Percentiles rank a stretch among this genome's conserved stretches.
Conservation (phyloP, 2,113 vertebrate species). For the Holacanthus passer region DNA sequence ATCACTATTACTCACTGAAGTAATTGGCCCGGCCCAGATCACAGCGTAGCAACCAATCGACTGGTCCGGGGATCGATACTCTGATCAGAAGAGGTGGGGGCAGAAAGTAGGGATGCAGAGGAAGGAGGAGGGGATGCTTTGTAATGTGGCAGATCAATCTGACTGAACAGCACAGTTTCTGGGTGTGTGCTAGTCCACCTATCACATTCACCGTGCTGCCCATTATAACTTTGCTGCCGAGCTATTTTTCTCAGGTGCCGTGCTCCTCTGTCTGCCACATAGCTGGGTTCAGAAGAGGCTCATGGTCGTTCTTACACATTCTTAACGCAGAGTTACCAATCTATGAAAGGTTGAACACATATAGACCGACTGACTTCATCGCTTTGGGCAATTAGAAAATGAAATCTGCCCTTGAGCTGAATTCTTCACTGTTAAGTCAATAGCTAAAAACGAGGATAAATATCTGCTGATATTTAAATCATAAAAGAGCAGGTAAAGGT, state of each 20-base stretch:
- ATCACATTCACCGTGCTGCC: constrained; percentile 40
- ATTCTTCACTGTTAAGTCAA: neutral
- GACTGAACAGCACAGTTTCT: constrained; percentile 82
- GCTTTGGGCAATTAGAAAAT: neutral
- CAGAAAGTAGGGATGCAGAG: constrained; percentile 86
- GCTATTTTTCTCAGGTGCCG: constrained; percentile 5
- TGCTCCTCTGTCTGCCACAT: neutral
- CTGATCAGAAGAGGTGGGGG: constrained; percentile 92
- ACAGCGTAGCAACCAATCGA: constrained; percentile 96
- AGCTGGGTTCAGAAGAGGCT: neutral
- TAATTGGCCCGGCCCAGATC: constrained; percentile 99
- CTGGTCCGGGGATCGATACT: constrained; percentile 92
- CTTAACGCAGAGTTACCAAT: too few relatives aligned
- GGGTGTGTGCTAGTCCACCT: constrained; percentile 83
- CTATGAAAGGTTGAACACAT: neutral
- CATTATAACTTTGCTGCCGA: constrained; percentile 18
- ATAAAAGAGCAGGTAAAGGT: neutral
- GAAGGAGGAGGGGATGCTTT: constrained; percentile 70
- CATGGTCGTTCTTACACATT: neutral
- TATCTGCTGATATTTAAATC: neutral
- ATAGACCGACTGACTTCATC: neutral
- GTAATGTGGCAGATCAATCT: constrained; percentile 76
- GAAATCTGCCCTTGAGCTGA: too few relatives aligned
- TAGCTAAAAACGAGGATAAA: neutral
- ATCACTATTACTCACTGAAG: constrained; percentile 99